Evolutionary conservation across 2,113 vertebrate genomes (phyloP).

Genomic region (Xiphorhynchus elegans): DNA sequence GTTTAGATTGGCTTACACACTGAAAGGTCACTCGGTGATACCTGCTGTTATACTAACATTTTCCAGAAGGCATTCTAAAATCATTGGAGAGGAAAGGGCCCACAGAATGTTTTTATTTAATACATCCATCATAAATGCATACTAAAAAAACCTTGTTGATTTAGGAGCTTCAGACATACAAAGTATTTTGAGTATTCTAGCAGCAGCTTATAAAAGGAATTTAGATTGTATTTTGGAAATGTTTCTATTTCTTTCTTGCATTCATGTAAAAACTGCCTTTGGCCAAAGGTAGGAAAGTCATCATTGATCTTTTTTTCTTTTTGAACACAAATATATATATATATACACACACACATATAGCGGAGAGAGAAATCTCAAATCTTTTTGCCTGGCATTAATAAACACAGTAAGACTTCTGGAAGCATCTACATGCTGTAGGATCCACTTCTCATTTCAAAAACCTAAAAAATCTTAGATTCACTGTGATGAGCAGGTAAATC

Average conservation of each 20-base stretch:
- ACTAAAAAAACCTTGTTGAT: neutral
- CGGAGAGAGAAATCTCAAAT: neutral
- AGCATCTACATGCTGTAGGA: neutral
- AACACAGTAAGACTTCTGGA: neutral
- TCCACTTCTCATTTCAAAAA: neutral
- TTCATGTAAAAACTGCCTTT: neutral
- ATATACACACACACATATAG: too few relatives aligned
- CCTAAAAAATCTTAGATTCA: neutral
- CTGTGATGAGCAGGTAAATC: neutral
- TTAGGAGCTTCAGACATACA: neutral
- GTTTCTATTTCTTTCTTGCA: neutral
- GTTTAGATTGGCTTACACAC: neutral
- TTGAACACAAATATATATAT: neutral
- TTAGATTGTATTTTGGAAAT: neutral
- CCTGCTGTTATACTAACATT: neutral
- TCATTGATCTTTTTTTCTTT: neutral
- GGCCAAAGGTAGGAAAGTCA: neutral
- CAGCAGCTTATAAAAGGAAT: neutral
- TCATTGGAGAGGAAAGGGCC: neutral
- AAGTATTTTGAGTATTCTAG: neutral
- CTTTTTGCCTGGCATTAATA: neutral
- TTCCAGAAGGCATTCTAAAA: conserved; percentile 14
- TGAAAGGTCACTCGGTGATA: conserved; percentile 20
- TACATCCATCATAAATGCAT: neutral
- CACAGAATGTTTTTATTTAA: neutral